phyloP scores from a whole-genome alignment of 2,888 invertebrate genomes.

The Hoplodrina ambigua region DNA sequence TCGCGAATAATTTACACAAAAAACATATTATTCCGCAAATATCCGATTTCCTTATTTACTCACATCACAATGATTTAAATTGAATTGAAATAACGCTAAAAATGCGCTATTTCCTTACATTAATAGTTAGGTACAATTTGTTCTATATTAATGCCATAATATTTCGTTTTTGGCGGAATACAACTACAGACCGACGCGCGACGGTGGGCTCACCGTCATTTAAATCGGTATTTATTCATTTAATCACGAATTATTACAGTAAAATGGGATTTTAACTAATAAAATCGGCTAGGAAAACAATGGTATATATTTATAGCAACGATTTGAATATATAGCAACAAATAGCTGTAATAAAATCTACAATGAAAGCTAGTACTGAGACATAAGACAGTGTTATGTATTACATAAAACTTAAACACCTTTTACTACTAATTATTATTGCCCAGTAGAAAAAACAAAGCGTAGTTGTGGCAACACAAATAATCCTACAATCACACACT shows the following conservation, averaged over 20 bases:
- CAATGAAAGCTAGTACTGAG: conserved; percentile 45
- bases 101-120: conserved; percentile 48
- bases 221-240: conserved; percentile 12
- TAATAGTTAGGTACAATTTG: conserved; percentile 59
- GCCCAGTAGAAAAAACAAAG: not conserved
- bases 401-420: not conserved
- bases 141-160: conserved; percentile 48
- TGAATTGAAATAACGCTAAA: conserved; percentile 50
- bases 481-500: conserved; percentile 2
- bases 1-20: conserved; percentile 33
- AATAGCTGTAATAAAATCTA: conserved; percentile 31
- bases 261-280: conserved; percentile 49
- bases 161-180: conserved; percentile 41
- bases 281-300: conserved; percentile 59
- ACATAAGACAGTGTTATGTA: conserved; percentile 36
- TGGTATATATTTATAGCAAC: conserved; percentile 55
- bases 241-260: conserved; percentile 29
- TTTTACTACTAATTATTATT: not conserved
- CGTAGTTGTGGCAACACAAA: not conserved
- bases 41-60: conserved; percentile 28
- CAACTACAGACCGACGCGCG: conserved; percentile 27
- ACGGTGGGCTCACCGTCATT: not conserved
- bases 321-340: conserved; percentile 41
- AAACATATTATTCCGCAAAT: conserved; percentile 9
- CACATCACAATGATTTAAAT: conserved; percentile 57